phyloP scores from a whole-genome alignment of 2,797 vertebrate species.

The Siniperca scherzeri region DNA sequence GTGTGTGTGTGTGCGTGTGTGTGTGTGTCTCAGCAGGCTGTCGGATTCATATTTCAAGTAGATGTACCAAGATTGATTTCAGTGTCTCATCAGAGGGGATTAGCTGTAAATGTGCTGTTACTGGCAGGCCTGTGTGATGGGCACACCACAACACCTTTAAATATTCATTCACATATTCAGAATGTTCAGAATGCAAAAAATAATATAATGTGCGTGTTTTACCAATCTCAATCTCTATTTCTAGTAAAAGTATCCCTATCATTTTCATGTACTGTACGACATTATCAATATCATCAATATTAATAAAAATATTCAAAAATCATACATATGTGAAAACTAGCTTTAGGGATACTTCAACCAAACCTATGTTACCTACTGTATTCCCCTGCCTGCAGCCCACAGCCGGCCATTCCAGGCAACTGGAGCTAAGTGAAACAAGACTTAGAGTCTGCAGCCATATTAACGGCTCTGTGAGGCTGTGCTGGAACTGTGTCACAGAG shows the following conservation, averaged over 20 bases:
- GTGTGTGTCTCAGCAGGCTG: conserved; percentile 12
- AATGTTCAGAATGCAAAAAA: not conserved
- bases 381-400: not conserved
- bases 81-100: conserved; percentile 43
- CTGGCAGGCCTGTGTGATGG: conserved; percentile 14
- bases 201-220: not conserved
- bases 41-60: conserved; percentile 47
- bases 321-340: not conserved
- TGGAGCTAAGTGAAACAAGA: not conserved
- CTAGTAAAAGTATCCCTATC: not conserved
- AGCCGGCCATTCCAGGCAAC: not conserved
- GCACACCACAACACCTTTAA: not conserved
- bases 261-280: not conserved
- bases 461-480: not conserved
- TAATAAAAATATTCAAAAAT: not conserved
- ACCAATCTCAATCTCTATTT: not conserved
- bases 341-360: too few species aligned
- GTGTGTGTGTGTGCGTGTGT: conserved; percentile 5
- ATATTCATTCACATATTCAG: not conserved
- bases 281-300: not conserved
- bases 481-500: not conserved
- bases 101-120: conserved; percentile 43
- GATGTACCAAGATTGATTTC: conserved; percentile 50
- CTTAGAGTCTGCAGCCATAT: not conserved
- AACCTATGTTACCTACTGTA: not conserved